Evolutionary conservation across 2,797 vertebrate genomes (phyloP).

Genomic region (Enteromius thamalakanensis): DNA sequence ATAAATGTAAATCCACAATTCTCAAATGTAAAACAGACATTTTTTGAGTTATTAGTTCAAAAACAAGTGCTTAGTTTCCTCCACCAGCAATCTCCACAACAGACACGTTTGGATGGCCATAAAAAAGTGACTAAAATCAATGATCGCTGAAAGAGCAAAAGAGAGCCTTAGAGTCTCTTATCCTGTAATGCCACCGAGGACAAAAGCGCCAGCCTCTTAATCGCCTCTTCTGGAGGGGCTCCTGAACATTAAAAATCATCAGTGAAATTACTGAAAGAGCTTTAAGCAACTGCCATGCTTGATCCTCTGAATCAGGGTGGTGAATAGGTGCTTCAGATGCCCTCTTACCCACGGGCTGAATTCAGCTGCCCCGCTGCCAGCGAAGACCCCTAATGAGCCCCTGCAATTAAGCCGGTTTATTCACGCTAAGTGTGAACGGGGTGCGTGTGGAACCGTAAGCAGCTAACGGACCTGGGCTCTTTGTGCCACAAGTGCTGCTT

Average conservation of each 20-base stretch:
- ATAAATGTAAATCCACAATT: slow-evolving; percentile 44
- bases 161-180: slow-evolving; percentile 52
- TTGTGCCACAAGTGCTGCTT: slow-evolving; percentile 79
- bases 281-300: slow-evolving; percentile 75
- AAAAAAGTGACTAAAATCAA: slow-evolving; percentile 49
- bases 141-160: slow-evolving; percentile 53
- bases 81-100: slow-evolving; percentile 22
- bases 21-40: slow-evolving; percentile 25
- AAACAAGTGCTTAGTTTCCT: slow-evolving; percentile 20
- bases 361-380: slow-evolving; percentile 77
- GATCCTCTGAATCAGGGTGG: slow-evolving; percentile 74
- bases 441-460: slow-evolving; percentile 72
- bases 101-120: slow-evolving; percentile 43
- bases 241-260: slow-evolving; percentile 76
- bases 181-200: slow-evolving; percentile 50
- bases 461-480: slow-evolving; percentile 72
- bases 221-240: slow-evolving; percentile 67
- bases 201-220: slow-evolving; percentile 69
- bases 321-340: slow-evolving; percentile 78
- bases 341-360: slow-evolving; percentile 75
- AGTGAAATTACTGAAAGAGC: slow-evolving; percentile 71
- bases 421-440: slow-evolving; percentile 80
- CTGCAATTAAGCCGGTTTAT: slow-evolving; percentile 83
- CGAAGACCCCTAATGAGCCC: slow-evolving; percentile 76
- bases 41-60: background rate